Evolutionary conservation across 1,140 invertebrate species (phyloP), one percentile per base, ranked within the genome.

Genomic region (Dendrolimus kikuchii): DNA sequence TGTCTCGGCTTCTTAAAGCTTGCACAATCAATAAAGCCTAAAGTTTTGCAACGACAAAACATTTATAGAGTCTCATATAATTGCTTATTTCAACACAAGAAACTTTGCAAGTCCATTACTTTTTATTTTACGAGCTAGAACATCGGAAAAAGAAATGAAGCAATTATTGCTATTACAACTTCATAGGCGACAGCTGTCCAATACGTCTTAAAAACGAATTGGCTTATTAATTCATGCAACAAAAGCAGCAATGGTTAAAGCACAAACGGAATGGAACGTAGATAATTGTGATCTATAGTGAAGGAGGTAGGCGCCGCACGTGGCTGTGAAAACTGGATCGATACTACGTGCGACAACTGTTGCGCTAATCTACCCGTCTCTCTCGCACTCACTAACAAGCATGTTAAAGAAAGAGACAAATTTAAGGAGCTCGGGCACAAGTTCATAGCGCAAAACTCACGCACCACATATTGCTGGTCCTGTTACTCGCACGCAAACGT

Each of bases 321-420:
- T 85, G 81, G 74, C 69, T 41, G 43, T 46, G 48, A 10, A 23
- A 49, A 47, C 46, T 6, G 63, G 79, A 77, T 85, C 79, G 76
- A 84, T 84, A 82, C 45, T 53, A 69, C 72, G 58, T 68, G 60
- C 81, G 71, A 79, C 81, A 85, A 85, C 79, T 85, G 81, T 85
- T 85, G 81, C 81, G 71, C 73, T 68, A 64, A 50, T 70, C 48
- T n/a, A 23, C 37, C 59, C 53, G 8, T 76, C 79, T 62, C 66
- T 51, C 44, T 76, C 60, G 5, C 57, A 44, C 74, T 9, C n/a
- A 55, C 47, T 45, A 7, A 38, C 45, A 54, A 37, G 39, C 10
- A 9, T 7, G n/a, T 37, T 41, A 38, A 48, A 60, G 49, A 65
- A 49, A 23, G 63, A 57, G 74, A 80, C 43, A 47, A 63, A 54